These are phyloP conservation scores for Cantharis rufa DNA, from an alignment of 2,888 invertebrate species.

Conservation along the genomic window DNA sequence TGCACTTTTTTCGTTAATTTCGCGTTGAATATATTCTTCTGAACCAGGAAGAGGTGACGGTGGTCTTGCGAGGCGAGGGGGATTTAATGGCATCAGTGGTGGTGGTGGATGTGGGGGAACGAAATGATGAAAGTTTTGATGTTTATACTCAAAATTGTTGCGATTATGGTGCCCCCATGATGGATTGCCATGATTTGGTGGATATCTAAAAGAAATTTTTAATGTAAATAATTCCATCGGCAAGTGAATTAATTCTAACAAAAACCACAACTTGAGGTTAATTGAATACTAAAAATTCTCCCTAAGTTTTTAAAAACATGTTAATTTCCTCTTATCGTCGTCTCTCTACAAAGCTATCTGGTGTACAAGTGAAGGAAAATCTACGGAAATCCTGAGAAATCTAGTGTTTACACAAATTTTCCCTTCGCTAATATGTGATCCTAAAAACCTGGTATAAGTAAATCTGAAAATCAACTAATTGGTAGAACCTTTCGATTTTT, in stretches of 20 bases:
- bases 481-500: too few relatives aligned
- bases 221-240: background rate
- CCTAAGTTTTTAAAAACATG: too few relatives aligned
- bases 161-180: background rate
- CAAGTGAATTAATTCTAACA: background rate
- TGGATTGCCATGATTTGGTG: background rate
- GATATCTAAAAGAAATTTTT: background rate
- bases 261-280: background rate
- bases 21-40: constrained; percentile 48
- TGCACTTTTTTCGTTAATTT: constrained; percentile 50
- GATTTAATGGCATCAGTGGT: constrained; percentile 39
- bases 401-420: too few relatives aligned
- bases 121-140: background rate
- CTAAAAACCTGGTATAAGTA: too few relatives aligned
- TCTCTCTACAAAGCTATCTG: too few relatives aligned
- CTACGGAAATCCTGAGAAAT: too few relatives aligned
- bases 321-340: too few relatives aligned
- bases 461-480: too few relatives aligned
- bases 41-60: constrained; percentile 47
- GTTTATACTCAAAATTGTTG: background rate
- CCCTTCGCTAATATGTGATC: too few relatives aligned
- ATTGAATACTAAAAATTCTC: background rate
- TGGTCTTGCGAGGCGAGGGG: constrained; percentile 39
- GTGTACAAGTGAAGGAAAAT: too few relatives aligned
- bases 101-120: background rate